Conservation (phyloP, 2,888 invertebrate species). For the Drosophila neotestacea region DNA sequence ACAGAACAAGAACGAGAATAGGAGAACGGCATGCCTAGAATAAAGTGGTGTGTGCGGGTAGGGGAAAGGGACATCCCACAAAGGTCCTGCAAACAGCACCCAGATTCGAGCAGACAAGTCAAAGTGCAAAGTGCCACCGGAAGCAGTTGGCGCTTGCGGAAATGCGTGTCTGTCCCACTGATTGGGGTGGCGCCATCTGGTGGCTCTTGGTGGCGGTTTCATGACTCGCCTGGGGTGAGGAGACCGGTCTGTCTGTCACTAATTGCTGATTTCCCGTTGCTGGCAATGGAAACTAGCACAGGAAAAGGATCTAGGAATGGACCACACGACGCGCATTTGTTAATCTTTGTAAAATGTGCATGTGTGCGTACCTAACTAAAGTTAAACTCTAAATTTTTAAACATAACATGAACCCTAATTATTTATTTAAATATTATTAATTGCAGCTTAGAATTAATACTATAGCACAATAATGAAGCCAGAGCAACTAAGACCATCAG, state of each 20-base stretch:
- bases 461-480: no score
- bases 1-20: constrained; percentile 35
- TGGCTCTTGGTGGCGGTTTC: constrained; percentile 24
- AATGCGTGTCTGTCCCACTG: constrained; percentile 65
- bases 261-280: constrained; percentile 76
- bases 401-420: background rate
- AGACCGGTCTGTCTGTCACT: constrained; percentile 59
- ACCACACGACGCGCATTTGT: constrained; percentile 27
- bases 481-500: no score
- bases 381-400: constrained; percentile 1
- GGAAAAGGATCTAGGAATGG: constrained; percentile 32
- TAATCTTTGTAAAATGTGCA: constrained; percentile 7
- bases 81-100: constrained; percentile 59
- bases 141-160: constrained; percentile 75
- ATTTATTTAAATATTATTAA: background rate
- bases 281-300: constrained; percentile 31
- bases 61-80: constrained; percentile 29
- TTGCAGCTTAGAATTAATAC: no score
- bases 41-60: background rate
- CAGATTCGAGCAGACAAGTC: constrained; percentile 57
- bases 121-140: constrained; percentile 76
- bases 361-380: constrained; percentile 1
- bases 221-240: constrained; percentile 26
- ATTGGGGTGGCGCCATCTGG: constrained; percentile 34
- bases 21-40: constrained; percentile 21